A percentile compares a stretch with the other conserved stretches of the same genome.
Evolutionary conservation across 2,888 invertebrate species (phyloP).

Genomic region (Lutraria lutraria): DNA sequence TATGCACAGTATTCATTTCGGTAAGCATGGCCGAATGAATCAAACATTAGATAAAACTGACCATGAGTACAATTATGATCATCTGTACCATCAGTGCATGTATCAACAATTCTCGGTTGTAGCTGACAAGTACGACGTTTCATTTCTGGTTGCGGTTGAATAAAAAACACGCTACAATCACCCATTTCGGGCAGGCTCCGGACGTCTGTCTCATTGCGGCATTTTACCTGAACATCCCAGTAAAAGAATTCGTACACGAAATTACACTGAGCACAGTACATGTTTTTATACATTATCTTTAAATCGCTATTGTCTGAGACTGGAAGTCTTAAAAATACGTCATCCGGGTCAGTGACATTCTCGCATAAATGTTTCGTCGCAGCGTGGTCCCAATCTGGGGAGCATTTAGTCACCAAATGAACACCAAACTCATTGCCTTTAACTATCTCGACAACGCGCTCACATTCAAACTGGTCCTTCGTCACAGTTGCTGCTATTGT

Average conservation of each 20-base stretch:
- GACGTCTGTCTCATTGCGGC: slow-evolving; percentile 36
- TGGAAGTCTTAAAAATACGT: slow-evolving; percentile 42
- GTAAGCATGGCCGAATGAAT: slow-evolving; percentile 47
- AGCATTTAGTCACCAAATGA: slow-evolving; percentile 50
- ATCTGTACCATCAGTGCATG: background rate
- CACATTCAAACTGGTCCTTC: slow-evolving; percentile 40
- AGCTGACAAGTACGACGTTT: slow-evolving; percentile 9
- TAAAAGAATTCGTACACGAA: slow-evolving; percentile 17
- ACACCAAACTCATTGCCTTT: slow-evolving; percentile 26
- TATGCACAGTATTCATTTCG: slow-evolving; percentile 79
- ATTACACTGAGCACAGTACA: slow-evolving; percentile 73
- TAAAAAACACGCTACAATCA: slow-evolving; percentile 15
- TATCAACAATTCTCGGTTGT: background rate
- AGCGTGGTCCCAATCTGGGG: slow-evolving; percentile 1
- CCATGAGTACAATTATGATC: slow-evolving; percentile 41
- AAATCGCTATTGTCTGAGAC: slow-evolving; percentile 40
- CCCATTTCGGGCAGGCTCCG: background rate
- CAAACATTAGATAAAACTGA: slow-evolving; percentile 38
- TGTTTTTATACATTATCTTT: slow-evolving; percentile 67
- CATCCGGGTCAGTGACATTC: background rate
- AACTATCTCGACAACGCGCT: slow-evolving; percentile 17
- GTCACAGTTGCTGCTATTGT: background rate
- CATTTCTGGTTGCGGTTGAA: slow-evolving; percentile 32
- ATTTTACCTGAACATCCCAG: slow-evolving; percentile 27
- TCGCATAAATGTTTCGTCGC: slow-evolving; percentile 41